A percentile compares a stretch with the other conserved stretches of the same genome.
Conservation (phyloP, 2,797 vertebrate species). For the Lithobates sylvaticus region DNA sequence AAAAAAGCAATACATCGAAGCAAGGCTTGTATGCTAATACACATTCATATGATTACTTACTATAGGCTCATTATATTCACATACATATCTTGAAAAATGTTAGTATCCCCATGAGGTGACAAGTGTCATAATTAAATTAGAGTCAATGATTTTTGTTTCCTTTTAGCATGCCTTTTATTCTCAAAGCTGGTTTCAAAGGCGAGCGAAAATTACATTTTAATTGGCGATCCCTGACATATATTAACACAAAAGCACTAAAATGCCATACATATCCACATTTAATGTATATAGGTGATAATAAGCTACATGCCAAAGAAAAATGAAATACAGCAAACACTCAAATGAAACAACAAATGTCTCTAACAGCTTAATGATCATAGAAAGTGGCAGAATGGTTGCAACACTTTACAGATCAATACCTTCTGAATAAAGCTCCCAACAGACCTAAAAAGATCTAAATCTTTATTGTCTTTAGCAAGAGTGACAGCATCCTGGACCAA, state of each 20-base stretch:
- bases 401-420: neutral
- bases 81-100: neutral
- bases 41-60: too few species aligned
- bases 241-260: neutral
- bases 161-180: too few species aligned
- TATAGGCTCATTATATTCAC: too few species aligned
- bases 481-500: neutral
- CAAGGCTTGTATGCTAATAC: too few species aligned
- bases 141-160: too few species aligned
- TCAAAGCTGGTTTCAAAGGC: too few species aligned
- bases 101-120: too few species aligned
- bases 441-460: neutral
- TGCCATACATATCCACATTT: neutral
- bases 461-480: neutral
- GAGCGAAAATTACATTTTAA: neutral
- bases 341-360: neutral
- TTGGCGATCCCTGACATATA: neutral
- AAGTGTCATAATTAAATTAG: too few species aligned
- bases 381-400: neutral
- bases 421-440: neutral
- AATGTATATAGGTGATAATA: neutral
- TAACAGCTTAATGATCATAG: neutral
- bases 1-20: too few species aligned
- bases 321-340: neutral
- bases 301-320: neutral